Base-by-base conservation (phyloP, 2,888 invertebrate species). In the Andricus quercusramuli region DNA sequence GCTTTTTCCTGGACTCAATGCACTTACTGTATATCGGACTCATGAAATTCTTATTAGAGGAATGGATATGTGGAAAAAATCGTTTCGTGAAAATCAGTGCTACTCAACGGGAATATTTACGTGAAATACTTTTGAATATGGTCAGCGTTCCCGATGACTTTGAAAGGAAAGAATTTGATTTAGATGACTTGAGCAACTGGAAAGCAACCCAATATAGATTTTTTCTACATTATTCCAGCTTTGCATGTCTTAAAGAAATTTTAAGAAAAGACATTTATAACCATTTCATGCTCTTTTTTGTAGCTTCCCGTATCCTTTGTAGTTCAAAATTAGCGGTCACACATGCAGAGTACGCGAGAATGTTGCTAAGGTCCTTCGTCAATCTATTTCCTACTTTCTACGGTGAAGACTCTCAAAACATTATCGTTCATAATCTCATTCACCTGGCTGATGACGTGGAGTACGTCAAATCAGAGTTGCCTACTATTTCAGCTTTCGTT, bases 381-480 rank as follows among this genome's bases (percentile, higher is more conserved):
- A 29, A 29, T 9, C 17, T 79, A 29, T 59, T 79, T 32, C 22
- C 47, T 20, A 29, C 37, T 8, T 78, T 78, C 77, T 83, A 83
- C 32, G 81, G 81, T 9, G n/a, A 8, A 3, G 77, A 79, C 51
- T 78, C 68, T 4, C 66, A 79, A 51, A 59, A 67, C n/a, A 82
- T 82, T 47, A 79, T 80, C 64, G 41, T 79, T 66, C 83, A 83
- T 51, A 83, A 82, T 67, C 37, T 82, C 11, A 78, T 82, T 51
- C 83, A 83, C 56, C n/a, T 83, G 22, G 66, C 79, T n/a, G 83
- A 82, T 56, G 83, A 83, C 41, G 80, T 80, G 13, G 64, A 22
- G 8, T 59, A 77, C 62, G 22, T 8, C n/a, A 8, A 22, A 9
- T 22, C 22, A 59, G 22, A 59, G 22, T 11, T 59, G 22, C 22